Evolutionary conservation across 1,140 invertebrate genomes (phyloP).

Genomic region (Laodelphax striatellus): DNA sequence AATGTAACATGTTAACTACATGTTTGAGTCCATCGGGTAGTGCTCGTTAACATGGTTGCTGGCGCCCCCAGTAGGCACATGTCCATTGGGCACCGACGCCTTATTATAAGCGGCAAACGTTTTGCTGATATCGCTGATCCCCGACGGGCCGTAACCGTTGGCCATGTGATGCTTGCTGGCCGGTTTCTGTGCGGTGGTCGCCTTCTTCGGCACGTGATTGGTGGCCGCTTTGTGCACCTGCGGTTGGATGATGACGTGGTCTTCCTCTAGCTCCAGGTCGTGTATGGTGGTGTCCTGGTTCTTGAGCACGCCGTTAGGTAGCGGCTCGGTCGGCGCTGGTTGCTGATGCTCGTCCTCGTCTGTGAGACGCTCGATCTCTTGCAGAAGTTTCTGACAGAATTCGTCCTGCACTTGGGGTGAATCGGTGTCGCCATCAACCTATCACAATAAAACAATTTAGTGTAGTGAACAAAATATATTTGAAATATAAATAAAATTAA

Average conservation of each 20-base stretch:
- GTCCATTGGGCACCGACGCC: conserved; percentile 1
- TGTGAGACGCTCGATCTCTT: conserved; percentile 45
- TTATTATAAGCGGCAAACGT: conserved; percentile 13
- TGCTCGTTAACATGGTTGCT: background rate
- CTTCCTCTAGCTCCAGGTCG: conserved; percentile 18
- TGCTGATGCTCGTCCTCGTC: conserved; percentile 21
- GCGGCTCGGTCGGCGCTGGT: background rate
- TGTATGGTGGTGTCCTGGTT: conserved; percentile 16
- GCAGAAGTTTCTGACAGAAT: conserved; percentile 52
- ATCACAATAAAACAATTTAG: conserved; percentile 11
- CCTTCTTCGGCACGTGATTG: background rate
- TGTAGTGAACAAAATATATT: too few relatives aligned
- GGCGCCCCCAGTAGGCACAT: conserved; percentile 1
- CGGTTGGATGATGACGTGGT: background rate
- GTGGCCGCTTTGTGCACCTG: background rate
- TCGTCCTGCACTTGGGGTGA: conserved; percentile 58
- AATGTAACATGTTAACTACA: conserved; percentile 8
- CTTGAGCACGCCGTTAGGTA: conserved; percentile 12
- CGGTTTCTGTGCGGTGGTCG: background rate
- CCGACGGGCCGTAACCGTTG: conserved; percentile 8
- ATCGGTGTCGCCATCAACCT: conserved; percentile 74
- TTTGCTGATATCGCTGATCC: conserved; percentile 14
- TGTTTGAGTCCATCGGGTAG: conserved; percentile 23
- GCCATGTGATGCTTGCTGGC: background rate
- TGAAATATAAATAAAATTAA: too few relatives aligned